phyloP scores from a whole-genome alignment of 2,113 vertebrate species.

The human (Homo sapiens) region GRCh38 chr20:13406001-13406500 shows the following conservation, averaged over 20 bases:
- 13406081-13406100: not conserved
- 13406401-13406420: not conserved
- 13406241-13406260: not conserved
- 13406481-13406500: not conserved
- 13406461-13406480: not conserved
- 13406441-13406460: not conserved
- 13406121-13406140: slow-evolving; percentile 11
- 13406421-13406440: not conserved
- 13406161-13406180: slow-evolving; percentile 26
- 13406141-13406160: not conserved
- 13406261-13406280: not conserved
- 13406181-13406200: not conserved
- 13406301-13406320: not conserved
- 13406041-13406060: not conserved
- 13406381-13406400: not conserved
- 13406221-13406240: not conserved
- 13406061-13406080: not conserved
- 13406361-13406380: not conserved
- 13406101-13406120: not conserved
- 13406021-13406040: not conserved
- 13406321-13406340: slow-evolving; percentile 1
- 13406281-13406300: not conserved
- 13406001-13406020: slow-evolving; percentile 72
- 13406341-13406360: not conserved
- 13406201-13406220: no score